Evolutionary conservation across 2,113 vertebrate genomes (phyloP).

Genomic region (Myotis lucifugus): DNA sequence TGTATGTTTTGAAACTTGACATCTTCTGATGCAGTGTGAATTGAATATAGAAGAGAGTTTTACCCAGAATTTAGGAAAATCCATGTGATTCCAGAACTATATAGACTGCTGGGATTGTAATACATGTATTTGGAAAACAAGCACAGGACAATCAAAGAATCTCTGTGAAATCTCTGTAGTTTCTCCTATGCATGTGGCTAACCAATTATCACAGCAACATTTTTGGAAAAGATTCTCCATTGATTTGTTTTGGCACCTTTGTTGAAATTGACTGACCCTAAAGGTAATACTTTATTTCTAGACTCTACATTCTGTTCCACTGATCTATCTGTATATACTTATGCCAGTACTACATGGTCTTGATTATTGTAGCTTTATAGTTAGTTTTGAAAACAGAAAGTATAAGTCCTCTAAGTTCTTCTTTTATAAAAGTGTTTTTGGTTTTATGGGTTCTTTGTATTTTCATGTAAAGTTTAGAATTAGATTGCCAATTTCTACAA

Average conservation of each 20-base stretch:
- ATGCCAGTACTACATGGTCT: neutral
- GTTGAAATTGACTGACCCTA: neutral
- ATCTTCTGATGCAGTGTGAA: neutral
- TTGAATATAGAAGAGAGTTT: neutral
- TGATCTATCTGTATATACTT: neutral
- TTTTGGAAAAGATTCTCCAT: neutral
- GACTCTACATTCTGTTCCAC: neutral
- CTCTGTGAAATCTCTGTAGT: neutral
- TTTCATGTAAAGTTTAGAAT: neutral
- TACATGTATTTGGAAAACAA: neutral
- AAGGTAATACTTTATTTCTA: neutral
- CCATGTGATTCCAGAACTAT: neutral
- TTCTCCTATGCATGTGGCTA: neutral
- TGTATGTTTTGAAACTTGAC: neutral
- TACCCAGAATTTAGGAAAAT: neutral
- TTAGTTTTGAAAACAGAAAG: neutral
- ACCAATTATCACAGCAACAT: neutral
- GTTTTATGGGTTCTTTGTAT: neutral
- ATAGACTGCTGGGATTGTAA: rapidly evolving
- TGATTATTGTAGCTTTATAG: neutral
- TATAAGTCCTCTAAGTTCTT: neutral
- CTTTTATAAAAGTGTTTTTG: neutral
- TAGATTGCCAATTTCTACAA: neutral
- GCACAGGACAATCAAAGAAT: neutral
- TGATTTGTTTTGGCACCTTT: neutral